These are phyloP conservation scores for Ypsolopha scabrella DNA, from an alignment of 2,888 invertebrate species.

Conservation along the genomic window DNA sequence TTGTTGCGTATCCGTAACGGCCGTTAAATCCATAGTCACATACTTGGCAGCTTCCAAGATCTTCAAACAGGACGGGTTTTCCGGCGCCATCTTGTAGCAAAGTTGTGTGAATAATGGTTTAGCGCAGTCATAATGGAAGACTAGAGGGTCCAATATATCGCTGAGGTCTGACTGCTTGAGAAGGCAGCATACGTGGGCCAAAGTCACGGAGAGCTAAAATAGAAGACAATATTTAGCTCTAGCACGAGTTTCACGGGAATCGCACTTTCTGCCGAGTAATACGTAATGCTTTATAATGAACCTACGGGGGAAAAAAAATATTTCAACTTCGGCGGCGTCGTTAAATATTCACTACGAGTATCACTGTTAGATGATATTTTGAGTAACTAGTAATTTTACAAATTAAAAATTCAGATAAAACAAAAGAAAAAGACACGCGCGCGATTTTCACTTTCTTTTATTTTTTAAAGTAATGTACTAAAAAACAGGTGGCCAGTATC, in stretches of 20 bases:
- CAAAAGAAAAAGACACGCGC: too few relatives aligned
- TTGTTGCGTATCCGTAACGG: constrained; percentile 35
- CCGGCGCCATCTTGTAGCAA: constrained; percentile 48
- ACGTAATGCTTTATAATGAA: too few relatives aligned
- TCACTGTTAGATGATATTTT: too few relatives aligned
- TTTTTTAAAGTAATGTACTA: too few relatives aligned
- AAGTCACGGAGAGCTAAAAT: constrained; percentile 77
- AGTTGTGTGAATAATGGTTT: constrained; percentile 45
- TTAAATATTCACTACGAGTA: too few relatives aligned
- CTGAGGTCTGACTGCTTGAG: constrained; percentile 70
- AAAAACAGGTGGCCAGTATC: too few relatives aligned
- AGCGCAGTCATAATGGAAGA: constrained; percentile 56
- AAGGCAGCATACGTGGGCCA: constrained; percentile 77
- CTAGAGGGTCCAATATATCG: constrained; percentile 59
- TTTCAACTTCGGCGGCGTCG: too few relatives aligned
- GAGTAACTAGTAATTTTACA: too few relatives aligned
- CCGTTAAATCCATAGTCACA: constrained; percentile 50
- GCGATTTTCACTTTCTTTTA: too few relatives aligned
- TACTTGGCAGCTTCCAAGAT: constrained; percentile 59
- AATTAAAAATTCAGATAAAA: too few relatives aligned
- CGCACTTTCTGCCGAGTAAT: too few relatives aligned
- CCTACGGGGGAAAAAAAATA: too few relatives aligned
- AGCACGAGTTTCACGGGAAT: not conserved
- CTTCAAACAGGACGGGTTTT: constrained; percentile 46
- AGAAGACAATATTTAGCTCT: not conserved